Evolutionary conservation across 1,140 invertebrate genomes (phyloP).

Genomic region (Hesperophylax magnus): DNA sequence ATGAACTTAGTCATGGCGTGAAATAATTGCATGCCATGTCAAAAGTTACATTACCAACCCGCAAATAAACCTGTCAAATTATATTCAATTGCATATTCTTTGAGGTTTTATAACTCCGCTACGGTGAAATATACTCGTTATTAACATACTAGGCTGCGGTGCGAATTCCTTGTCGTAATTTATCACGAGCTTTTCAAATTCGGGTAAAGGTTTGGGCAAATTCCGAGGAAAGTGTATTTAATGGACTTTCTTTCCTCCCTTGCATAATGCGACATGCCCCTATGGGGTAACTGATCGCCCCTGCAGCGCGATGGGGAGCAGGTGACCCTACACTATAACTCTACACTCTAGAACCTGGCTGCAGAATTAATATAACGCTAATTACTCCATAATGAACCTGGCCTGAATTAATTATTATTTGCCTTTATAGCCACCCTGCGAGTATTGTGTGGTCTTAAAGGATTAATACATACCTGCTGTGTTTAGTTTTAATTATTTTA

Average conservation of each 20-base stretch:
- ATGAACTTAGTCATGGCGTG: too few relatives aligned
- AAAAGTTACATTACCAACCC: neutral
- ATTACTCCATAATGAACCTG: constrained; percentile 32
- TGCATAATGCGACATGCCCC: constrained; percentile 29
- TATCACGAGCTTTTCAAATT: constrained; percentile 29
- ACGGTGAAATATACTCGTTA: neutral
- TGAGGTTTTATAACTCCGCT: neutral
- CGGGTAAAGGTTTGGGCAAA: neutral
- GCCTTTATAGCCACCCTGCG: too few relatives aligned
- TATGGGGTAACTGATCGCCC: constrained; percentile 22
- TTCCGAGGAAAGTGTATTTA: constrained; percentile 9
- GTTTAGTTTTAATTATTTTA: too few relatives aligned
- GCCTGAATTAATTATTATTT: neutral
- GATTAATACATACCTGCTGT: too few relatives aligned
- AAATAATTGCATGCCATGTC: too few relatives aligned
- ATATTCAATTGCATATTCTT: constrained; percentile 15
- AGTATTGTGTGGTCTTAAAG: too few relatives aligned
- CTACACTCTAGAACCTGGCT: neutral
- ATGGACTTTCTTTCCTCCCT: neutral
- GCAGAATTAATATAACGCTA: constrained; percentile 9
- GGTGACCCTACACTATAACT: constrained; percentile 1
- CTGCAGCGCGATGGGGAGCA: constrained; percentile 13
- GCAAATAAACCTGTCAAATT: constrained; percentile 12
- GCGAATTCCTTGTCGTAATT: constrained; percentile 16
- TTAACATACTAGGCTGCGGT: constrained; percentile 9